Percentiles rank a stretch among this genome's conserved stretches.
phyloP scores from a whole-genome alignment of 2,113 vertebrate species.

The Cebus imitator region DNA sequence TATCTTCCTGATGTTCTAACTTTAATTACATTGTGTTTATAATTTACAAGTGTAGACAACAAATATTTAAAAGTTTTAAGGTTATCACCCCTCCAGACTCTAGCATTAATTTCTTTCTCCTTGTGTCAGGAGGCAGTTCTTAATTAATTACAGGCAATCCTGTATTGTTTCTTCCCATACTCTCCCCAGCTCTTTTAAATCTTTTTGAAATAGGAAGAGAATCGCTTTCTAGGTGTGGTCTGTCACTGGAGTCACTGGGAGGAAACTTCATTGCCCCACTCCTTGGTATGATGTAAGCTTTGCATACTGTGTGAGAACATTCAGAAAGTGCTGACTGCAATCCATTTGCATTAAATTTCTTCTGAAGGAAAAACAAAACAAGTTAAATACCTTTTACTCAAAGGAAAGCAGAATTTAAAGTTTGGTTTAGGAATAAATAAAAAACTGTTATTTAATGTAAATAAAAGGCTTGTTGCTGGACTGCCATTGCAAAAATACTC shows the following conservation, averaged over 20 bases:
- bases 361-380: constrained; percentile 28
- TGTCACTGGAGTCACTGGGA: constrained; percentile 55
- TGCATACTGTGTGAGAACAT: neutral
- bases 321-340: constrained; percentile 55
- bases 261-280: constrained; percentile 47
- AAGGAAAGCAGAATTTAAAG: constrained; percentile 30
- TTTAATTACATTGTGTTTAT: neutral
- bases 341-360: neutral
- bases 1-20: neutral
- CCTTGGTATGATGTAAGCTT: constrained; percentile 62
- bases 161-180: constrained; percentile 38
- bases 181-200: constrained; percentile 32
- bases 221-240: constrained; percentile 28
- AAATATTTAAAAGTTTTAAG: neutral
- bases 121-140: constrained; percentile 14
- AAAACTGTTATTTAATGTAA: neutral
- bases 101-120: neutral
- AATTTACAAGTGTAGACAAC: neutral
- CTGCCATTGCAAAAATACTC: neutral
- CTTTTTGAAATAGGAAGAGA: constrained; percentile 51
- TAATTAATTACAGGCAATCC: neutral
- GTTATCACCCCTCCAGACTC: neutral
- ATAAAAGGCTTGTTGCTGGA: neutral
- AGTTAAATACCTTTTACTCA: constrained; percentile 34
- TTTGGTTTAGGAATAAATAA: neutral